Conservation (phyloP, 2,113 vertebrate species). For the Halcyon senegalensis region DNA sequence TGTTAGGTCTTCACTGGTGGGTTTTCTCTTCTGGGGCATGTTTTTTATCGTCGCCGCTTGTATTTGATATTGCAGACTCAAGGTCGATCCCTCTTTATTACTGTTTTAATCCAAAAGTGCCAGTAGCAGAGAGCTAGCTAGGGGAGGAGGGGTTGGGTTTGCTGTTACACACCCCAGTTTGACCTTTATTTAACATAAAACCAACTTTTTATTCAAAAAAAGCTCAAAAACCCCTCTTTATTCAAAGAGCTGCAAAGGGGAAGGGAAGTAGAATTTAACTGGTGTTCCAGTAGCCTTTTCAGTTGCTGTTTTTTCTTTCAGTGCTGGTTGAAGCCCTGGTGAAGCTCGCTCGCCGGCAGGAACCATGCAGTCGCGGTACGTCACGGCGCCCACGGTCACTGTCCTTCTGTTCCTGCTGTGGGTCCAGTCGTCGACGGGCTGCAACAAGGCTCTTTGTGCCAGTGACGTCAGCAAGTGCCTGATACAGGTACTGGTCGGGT, state of each 20-base stretch:
- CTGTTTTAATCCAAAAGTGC: neutral
- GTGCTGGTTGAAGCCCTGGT: slow-evolving; percentile 29
- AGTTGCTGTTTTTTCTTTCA: slow-evolving; percentile 4
- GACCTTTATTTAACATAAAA: too few species aligned
- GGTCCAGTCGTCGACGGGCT: slow-evolving; percentile 80
- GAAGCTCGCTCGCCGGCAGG: neutral
- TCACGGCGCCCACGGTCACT: slow-evolving; percentile 65
- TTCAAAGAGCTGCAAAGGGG: neutral
- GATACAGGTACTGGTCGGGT: slow-evolving; percentile 84
- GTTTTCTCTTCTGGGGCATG: neutral
- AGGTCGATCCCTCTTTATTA: neutral
- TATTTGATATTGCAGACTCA: neutral
- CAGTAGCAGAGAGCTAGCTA: neutral
- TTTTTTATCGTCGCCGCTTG: neutral
- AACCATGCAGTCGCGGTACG: slow-evolving; percentile 83
- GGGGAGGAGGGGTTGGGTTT: neutral
- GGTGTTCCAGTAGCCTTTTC: neutral
- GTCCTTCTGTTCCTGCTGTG: slow-evolving; percentile 79
- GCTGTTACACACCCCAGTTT: neutral
- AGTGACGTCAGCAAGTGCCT: slow-evolving; percentile 99
- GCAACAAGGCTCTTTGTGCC: slow-evolving; percentile 97
- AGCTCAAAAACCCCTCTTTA: too few species aligned
- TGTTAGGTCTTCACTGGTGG: neutral
- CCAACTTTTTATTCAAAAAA: too few species aligned
- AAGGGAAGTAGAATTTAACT: neutral